Base-by-base conservation (phyloP, 2,888 invertebrate species). In the Parascotia fuliginaria region DNA sequence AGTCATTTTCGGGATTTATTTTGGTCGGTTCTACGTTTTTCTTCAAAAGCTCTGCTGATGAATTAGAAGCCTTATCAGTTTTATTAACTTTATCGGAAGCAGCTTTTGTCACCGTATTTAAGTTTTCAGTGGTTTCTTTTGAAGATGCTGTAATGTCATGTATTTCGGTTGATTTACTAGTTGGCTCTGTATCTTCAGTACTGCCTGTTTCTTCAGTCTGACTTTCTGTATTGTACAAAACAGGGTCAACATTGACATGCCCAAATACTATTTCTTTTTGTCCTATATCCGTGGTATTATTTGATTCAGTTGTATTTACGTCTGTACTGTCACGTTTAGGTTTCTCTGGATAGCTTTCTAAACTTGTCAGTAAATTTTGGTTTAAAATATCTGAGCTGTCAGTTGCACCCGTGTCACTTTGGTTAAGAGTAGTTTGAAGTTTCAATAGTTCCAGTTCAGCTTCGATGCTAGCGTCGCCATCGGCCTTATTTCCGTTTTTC, bases 201-300 rank as follows among this genome's bases (percentile, higher is more conserved):
- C 36, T 60, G 42, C 62, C 49, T 39, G 70, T 52, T 40, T 66
- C 53, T 60, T 77, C 64, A 53, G 77, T 71, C 57, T 72, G 63
- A 55, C 73, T 75, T 59, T 80, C 74, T 27, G 77, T 75, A 40
- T 82, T 73, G 51, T 81, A 85, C 22, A 87, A 63, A 45, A 89
- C 64, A 12, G 90, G 89, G 72, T 92, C 92, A 58, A 90, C 74
- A 60, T 85, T 88, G 12, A 92, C 89, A 45, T 91, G 87, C 58
- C 92, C 92, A 67, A 75, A 92, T 55, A 92, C 80, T 65, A 84
- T 42, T 77, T 92, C 92, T 63, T 91, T 89, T 76, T 92, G 89
- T 61, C 92, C 92, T 67, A 79, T 73, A 51, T 89, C 89, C 19
- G 74, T 70, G 19, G 68, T 67, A 44, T 73, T 77, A 40, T 72